Percentiles rank a stretch among this genome's conserved stretches.
Evolutionary conservation across 92 coral and sea anemone genomes (phyloP).

Genomic region (Anthopleura xanthogrammica): DNA sequence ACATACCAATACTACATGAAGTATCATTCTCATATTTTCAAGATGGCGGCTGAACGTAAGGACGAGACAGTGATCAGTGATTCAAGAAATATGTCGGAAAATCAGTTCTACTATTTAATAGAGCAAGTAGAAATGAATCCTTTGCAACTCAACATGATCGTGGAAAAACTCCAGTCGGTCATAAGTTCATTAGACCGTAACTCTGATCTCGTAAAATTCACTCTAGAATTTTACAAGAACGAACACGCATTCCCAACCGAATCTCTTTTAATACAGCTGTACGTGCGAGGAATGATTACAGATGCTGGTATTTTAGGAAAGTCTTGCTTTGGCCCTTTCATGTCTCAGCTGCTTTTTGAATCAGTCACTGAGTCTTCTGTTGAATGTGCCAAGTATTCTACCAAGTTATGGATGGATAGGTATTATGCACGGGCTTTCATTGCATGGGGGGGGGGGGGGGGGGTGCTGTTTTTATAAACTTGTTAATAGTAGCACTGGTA

Average conservation of each 20-base stretch:
- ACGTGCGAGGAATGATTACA: constrained; percentile 29
- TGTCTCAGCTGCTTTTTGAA: constrained; percentile 35
- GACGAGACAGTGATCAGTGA: neutral
- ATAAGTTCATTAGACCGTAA: neutral
- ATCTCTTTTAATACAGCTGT: constrained; percentile 23
- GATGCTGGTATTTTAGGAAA: constrained; percentile 14
- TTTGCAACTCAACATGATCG: constrained; percentile 9
- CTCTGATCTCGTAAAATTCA: constrained; percentile 24
- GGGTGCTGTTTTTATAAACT: neutral
- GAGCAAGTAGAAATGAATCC: constrained; percentile 25
- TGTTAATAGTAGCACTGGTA: no score
- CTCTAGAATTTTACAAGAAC: constrained; percentile 46
- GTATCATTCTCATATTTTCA: neutral
- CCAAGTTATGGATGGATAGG: constrained; percentile 56
- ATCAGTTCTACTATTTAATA: constrained; percentile 12
- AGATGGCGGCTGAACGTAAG: constrained; percentile 25
- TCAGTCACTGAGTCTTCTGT: constrained; percentile 47
- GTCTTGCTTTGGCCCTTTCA: constrained; percentile 36
- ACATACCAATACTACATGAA: neutral
- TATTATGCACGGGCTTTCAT: neutral
- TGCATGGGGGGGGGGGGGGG: neutral
- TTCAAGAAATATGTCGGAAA: neutral
- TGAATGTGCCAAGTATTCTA: constrained; percentile 52
- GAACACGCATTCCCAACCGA: constrained; percentile 9
- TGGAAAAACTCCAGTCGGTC: constrained; percentile 11